Evolutionary conservation across 2,797 vertebrate genomes (phyloP).

Genomic region (Schizopygopsis pylzovi): DNA sequence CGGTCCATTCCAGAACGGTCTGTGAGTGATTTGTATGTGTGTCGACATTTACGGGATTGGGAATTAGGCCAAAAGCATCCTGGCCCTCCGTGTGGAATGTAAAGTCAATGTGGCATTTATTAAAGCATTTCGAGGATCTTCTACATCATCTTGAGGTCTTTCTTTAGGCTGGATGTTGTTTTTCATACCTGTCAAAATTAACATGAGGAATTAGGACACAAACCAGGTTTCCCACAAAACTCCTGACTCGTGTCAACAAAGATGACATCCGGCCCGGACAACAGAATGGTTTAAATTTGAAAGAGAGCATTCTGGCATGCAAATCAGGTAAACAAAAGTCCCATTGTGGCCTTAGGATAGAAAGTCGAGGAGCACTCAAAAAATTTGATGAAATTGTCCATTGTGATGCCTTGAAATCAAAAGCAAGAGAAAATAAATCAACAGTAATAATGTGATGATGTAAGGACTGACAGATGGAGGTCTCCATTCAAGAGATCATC

Average conservation of each 20-base stretch:
- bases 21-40: slow-evolving; percentile 49
- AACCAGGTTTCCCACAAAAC: background rate
- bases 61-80: slow-evolving; percentile 51
- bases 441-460: background rate
- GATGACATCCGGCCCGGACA: slow-evolving; percentile 19
- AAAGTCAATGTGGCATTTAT: background rate
- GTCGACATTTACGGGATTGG: slow-evolving; percentile 57
- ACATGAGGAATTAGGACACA: background rate
- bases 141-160: slow-evolving; percentile 33
- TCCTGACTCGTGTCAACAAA: background rate
- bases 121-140: slow-evolving; percentile 47
- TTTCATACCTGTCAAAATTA: slow-evolving; percentile 9
- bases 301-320: slow-evolving; percentile 8
- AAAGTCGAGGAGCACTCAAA: background rate
- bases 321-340: slow-evolving; percentile 26
- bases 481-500: slow-evolving; percentile 15
- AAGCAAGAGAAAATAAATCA: background rate
- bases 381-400: background rate
- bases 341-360: background rate
- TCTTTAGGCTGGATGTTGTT: slow-evolving; percentile 27
- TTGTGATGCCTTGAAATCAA: background rate
- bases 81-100: slow-evolving; percentile 43
- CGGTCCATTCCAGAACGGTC: background rate
- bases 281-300: slow-evolving; percentile 26
- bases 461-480: slow-evolving; percentile 22